These are phyloP conservation scores for Crioceris asparagi DNA, from an alignment of 2,888 invertebrate genomes.

Conservation along the genomic window DNA sequence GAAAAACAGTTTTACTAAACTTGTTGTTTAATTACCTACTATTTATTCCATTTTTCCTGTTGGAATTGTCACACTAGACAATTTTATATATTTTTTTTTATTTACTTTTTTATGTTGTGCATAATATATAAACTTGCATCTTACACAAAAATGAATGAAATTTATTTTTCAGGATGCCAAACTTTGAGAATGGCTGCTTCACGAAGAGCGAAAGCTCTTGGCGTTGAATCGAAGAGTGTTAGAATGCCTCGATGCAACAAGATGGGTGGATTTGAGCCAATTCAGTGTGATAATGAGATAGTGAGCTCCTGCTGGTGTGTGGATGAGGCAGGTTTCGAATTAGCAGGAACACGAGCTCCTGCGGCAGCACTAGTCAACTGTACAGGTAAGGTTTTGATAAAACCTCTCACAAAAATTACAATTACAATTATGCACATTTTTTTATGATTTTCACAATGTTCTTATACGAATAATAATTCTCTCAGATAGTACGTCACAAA, in stretches of 20 bases:
- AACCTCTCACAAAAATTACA: too few relatives aligned
- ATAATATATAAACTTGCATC: too few relatives aligned
- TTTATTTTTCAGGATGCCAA: constrained; percentile 47
- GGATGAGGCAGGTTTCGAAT: constrained; percentile 65
- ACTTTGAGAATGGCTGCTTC: constrained; percentile 52
- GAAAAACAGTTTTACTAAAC: background rate
- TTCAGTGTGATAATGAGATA: constrained; percentile 67
- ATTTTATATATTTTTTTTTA: background rate
- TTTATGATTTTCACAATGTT: too few relatives aligned
- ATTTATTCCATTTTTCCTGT: constrained; percentile 1
- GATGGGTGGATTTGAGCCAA: constrained; percentile 61
- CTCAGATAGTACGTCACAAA: too few relatives aligned
- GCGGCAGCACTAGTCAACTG: constrained; percentile 58
- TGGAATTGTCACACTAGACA: background rate
- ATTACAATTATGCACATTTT: too few relatives aligned
- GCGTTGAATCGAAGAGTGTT: constrained; percentile 38
- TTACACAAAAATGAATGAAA: background rate
- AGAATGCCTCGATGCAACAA: constrained; percentile 62
- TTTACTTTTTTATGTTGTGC: too few relatives aligned
- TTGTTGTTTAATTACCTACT: background rate
- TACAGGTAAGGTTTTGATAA: constrained; percentile 45
- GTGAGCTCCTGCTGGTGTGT: constrained; percentile 77
- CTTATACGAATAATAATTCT: too few relatives aligned
- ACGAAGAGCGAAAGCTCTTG: constrained; percentile 50
- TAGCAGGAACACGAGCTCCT: constrained; percentile 62